Evolutionary conservation across 2,113 vertebrate genomes (phyloP).

Genomic region (Cichladusa arquata): DNA sequence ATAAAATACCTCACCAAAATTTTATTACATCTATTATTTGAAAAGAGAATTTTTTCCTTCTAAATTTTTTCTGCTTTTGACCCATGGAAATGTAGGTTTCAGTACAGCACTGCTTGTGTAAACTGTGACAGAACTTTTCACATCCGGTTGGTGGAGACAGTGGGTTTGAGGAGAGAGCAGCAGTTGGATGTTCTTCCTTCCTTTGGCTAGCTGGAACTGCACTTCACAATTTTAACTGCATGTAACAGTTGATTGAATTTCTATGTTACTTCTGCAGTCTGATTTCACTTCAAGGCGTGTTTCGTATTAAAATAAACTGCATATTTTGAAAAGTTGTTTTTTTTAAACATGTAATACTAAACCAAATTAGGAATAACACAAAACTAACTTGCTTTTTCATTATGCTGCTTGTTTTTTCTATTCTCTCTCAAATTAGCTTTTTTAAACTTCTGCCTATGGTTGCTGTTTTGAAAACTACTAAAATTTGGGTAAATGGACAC

Average conservation of each 20-base stretch:
- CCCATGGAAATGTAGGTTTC: not conserved
- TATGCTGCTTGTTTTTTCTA: conserved; percentile 72
- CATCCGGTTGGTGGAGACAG: conserved; percentile 30
- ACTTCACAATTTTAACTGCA: conserved; percentile 30
- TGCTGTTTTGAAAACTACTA: conserved; percentile 65
- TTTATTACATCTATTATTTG: not conserved
- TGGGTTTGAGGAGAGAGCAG: conserved; percentile 69
- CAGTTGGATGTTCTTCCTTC: not conserved
- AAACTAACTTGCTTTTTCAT: conserved; percentile 80
- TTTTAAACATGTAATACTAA: not conserved
- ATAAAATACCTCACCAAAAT: not conserved
- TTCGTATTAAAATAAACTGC: not conserved
- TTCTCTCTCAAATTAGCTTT: conserved; percentile 53
- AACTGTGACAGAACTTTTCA: not conserved
- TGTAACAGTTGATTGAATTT: not conserved
- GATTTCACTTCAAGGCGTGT: not conserved
- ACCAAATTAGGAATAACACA: not conserved
- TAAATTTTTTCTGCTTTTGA: not conserved
- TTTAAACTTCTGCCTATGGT: conserved; percentile 63
- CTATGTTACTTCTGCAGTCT: not conserved
- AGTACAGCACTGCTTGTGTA: not conserved
- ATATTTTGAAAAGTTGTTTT: not conserved
- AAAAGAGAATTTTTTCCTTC: not conserved
- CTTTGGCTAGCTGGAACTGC: conserved; percentile 1
- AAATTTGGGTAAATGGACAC: conserved; percentile 58